Evolutionary conservation across 2,113 vertebrate species (phyloP).

Genomic region (Gymnorhina tibicen): DNA sequence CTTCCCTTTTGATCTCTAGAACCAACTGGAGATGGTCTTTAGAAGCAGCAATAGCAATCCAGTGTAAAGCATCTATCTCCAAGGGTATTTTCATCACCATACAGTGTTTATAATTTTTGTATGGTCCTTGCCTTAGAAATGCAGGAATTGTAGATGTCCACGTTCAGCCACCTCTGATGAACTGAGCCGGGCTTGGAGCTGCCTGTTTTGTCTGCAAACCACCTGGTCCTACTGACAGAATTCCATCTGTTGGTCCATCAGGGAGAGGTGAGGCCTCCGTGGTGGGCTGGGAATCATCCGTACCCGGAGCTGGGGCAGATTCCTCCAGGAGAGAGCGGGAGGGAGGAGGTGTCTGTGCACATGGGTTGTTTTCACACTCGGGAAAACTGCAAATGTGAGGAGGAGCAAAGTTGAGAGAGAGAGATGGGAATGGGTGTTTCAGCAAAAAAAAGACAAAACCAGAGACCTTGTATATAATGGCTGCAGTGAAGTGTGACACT

Average conservation of each 20-base stretch:
- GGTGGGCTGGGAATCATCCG: neutral
- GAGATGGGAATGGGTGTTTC: slow-evolving; percentile 28
- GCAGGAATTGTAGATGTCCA: slow-evolving; percentile 23
- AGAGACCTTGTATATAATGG: slow-evolving; percentile 48
- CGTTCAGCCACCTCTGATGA: neutral
- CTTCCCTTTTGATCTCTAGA: slow-evolving; percentile 64
- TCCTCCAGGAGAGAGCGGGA: neutral
- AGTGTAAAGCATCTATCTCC: slow-evolving; percentile 64
- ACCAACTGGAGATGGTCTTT: slow-evolving; percentile 56
- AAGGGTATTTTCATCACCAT: slow-evolving; percentile 51
- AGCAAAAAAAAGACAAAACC: neutral
- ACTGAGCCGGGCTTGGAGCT: neutral
- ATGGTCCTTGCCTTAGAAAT: slow-evolving; percentile 61
- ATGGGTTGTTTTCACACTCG: neutral
- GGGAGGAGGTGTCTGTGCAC: neutral
- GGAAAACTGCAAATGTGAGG: neutral
- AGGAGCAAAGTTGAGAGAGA: neutral
- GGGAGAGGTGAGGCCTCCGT: neutral
- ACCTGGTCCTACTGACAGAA: neutral
- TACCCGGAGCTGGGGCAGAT: neutral
- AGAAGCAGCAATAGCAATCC: slow-evolving; percentile 79
- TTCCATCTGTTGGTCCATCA: neutral
- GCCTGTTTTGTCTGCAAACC: neutral
- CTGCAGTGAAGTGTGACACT: slow-evolving; percentile 30
- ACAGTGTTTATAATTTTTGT: slow-evolving; percentile 55